Evolutionary conservation across 1,140 invertebrate genomes (phyloP).

Genomic region (Meloidogyne exigua): DNA sequence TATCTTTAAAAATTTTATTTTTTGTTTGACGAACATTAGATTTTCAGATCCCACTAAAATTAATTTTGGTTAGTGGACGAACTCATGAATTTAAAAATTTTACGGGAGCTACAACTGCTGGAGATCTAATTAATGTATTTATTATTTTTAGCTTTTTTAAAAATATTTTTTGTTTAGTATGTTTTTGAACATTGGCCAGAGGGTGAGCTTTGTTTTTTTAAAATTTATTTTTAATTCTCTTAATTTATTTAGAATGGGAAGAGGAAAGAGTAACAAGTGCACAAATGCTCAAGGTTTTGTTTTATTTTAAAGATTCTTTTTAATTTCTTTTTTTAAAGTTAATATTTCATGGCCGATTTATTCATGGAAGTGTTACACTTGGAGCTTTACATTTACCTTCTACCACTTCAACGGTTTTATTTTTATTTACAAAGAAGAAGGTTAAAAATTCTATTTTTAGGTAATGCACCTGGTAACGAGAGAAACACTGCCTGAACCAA

Average conservation of each 20-base stretch:
- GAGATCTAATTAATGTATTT: slow-evolving; percentile 72
- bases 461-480: slow-evolving; percentile 99
- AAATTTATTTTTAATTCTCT: slow-evolving; percentile 18
- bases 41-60: slow-evolving; percentile 20
- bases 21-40: not conserved
- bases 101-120: slow-evolving; percentile 89
- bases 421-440: not conserved
- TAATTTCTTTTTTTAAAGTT: slow-evolving; percentile 66
- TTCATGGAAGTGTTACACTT: slow-evolving; percentile 94
- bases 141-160: not conserved
- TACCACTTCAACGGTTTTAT: slow-evolving; percentile 80
- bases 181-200: slow-evolving; percentile 96
- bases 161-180: slow-evolving; percentile 79
- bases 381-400: slow-evolving; percentile 85
- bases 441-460: slow-evolving; percentile 27
- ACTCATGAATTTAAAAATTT: slow-evolving; percentile 94
- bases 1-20: no score
- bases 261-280: slow-evolving; percentile 89
- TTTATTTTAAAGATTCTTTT: not conserved
- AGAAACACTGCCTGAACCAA: slow-evolving; percentile 97
- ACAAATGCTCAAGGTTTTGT: slow-evolving; percentile 78
- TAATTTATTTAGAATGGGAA: slow-evolving; percentile 78
- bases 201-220: slow-evolving; percentile 71
- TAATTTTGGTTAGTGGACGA: slow-evolving; percentile 92
- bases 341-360: slow-evolving; percentile 97